Percentiles rank a stretch among this genome's conserved stretches.
phyloP scores from a whole-genome alignment of 2,113 vertebrate species.

The Megaptera novaeangliae region DNA sequence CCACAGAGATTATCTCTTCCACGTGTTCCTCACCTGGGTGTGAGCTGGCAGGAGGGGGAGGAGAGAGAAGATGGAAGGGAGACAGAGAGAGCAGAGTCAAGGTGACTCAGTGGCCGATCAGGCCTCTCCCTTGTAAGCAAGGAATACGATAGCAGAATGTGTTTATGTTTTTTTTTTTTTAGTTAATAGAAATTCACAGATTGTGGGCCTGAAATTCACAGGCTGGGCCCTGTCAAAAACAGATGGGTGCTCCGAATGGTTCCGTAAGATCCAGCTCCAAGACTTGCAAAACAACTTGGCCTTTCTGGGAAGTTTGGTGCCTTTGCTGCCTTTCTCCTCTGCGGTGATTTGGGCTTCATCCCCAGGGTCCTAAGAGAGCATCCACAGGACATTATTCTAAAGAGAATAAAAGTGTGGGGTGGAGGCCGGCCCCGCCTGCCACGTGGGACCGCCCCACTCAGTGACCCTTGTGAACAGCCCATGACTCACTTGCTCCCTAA shows the following conservation, averaged over 20 bases:
- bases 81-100: background rate
- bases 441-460: background rate
- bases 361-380: fast-evolving
- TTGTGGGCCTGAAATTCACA: background rate
- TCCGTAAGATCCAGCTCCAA: background rate
- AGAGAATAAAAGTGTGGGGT: fast-evolving
- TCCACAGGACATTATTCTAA: fast-evolving
- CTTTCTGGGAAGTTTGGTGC: background rate
- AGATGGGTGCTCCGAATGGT: conserved; percentile 3
- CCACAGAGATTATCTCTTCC: background rate
- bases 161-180: background rate
- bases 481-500: background rate
- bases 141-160: background rate
- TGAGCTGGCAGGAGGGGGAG: background rate
- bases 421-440: background rate
- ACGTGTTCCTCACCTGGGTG: fast-evolving
- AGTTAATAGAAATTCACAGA: conserved; percentile 4
- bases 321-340: background rate
- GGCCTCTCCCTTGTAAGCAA: background rate
- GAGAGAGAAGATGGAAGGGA: background rate
- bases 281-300: conserved; percentile 43
- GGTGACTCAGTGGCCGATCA: fast-evolving
- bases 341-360: background rate
- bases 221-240: background rate
- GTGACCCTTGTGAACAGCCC: background rate